Conservation (phyloP, 2,888 invertebrate species). For the Coelopa pilipes region DNA sequence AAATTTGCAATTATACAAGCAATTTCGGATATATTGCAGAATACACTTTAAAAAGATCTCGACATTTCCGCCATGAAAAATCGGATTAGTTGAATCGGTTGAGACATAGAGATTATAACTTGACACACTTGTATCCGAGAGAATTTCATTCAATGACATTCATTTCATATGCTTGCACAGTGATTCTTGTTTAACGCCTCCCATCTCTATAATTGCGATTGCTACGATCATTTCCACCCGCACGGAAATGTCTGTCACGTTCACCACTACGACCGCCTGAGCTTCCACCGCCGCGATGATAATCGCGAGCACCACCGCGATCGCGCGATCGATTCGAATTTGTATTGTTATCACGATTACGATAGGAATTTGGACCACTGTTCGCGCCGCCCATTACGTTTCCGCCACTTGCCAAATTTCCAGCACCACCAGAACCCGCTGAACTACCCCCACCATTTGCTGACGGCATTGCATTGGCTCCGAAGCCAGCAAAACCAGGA, state of each 20-base stretch:
- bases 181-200: conserved; percentile 21
- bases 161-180: conserved; percentile 7
- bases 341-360: conserved; percentile 54
- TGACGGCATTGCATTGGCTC: conserved; percentile 33
- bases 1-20: conserved; percentile 8
- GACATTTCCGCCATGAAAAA: not conserved
- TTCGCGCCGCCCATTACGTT: conserved; percentile 42
- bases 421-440: conserved; percentile 43
- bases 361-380: conserved; percentile 54
- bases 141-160: conserved; percentile 1
- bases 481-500: conserved; percentile 51
- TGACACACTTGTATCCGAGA: conserved; percentile 28
- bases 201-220: conserved; percentile 42
- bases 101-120: conserved; percentile 10
- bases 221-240: conserved; percentile 60
- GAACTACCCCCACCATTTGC: conserved; percentile 40
- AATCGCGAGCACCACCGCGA: conserved; percentile 56
- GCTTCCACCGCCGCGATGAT: conserved; percentile 60
- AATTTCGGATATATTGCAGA: conserved; percentile 24
- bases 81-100: not conserved
- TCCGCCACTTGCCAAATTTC: conserved; percentile 45
- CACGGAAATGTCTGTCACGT: conserved; percentile 68
- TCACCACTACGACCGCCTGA: conserved; percentile 52
- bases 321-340: conserved; percentile 59
- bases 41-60: conserved; percentile 19